Evolutionary conservation across 2,113 vertebrate genomes (phyloP).

Genomic region (Myotis brandtii): DNA sequence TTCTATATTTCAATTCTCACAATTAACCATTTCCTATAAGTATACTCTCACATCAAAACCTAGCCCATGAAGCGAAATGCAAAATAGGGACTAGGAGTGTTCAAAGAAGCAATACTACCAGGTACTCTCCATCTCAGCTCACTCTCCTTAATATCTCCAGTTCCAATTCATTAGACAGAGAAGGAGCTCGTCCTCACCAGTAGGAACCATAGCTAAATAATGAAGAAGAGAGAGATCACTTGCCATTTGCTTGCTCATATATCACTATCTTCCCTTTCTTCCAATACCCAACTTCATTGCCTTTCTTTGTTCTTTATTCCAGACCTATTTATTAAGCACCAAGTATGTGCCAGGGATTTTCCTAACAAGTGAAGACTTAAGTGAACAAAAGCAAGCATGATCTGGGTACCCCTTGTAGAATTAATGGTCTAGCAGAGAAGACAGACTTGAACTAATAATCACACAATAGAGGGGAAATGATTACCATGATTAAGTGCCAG

Average conservation of each 20-base stretch:
- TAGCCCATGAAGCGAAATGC: background rate
- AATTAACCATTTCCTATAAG: slow-evolving; percentile 42
- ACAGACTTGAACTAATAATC: background rate
- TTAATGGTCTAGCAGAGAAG: background rate
- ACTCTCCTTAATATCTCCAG: background rate
- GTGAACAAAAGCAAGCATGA: background rate
- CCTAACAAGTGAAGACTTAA: background rate
- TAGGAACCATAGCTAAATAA: background rate
- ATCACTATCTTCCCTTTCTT: background rate
- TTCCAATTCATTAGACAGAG: background rate
- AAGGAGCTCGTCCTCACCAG: background rate
- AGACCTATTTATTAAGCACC: background rate
- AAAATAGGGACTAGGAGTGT: background rate
- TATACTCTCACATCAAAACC: background rate
- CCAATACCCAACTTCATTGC: background rate
- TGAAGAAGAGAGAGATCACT: background rate
- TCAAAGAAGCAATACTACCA: background rate
- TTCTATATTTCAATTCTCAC: background rate
- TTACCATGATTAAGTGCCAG: background rate
- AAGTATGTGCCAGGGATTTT: background rate
- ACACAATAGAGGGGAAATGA: background rate
- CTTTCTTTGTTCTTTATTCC: background rate
- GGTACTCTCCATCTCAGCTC: background rate
- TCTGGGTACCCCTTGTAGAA: background rate
- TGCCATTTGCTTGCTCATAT: background rate